Conservation (phyloP, 92 coral and sea anemone species). For the Porites lobata region DNA sequence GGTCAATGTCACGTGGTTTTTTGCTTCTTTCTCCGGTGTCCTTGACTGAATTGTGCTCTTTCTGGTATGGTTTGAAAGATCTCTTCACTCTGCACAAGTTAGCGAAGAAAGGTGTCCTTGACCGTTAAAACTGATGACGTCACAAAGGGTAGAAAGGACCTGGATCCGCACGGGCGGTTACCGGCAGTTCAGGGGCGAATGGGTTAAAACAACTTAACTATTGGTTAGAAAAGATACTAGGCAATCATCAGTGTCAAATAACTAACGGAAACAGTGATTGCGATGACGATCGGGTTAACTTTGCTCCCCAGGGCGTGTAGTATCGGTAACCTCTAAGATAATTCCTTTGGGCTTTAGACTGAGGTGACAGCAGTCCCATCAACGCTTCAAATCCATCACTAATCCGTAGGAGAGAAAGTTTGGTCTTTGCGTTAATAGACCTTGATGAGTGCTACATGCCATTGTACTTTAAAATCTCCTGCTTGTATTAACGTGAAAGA, state of each 20-base stretch:
- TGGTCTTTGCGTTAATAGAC: constrained; percentile 9
- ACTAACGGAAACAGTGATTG: background rate
- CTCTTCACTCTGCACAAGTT: too few relatives aligned
- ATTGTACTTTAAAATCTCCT: background rate
- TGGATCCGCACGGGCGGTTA: too few relatives aligned
- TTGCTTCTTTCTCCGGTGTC: too few relatives aligned
- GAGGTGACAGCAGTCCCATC: constrained; percentile 15
- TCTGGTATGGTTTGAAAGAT: too few relatives aligned
- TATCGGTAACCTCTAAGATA: background rate
- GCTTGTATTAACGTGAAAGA: background rate
- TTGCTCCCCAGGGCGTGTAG: background rate
- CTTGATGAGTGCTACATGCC: constrained; percentile 39
- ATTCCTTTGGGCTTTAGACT: background rate
- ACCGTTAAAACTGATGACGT: too few relatives aligned
- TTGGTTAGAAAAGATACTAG: too few relatives aligned
- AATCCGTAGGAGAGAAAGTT: constrained; percentile 30
- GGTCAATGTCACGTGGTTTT: too few relatives aligned
- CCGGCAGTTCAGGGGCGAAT: too few relatives aligned
- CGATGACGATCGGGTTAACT: background rate
- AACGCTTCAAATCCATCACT: constrained; percentile 50
- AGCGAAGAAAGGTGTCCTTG: too few relatives aligned
- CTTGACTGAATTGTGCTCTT: too few relatives aligned
- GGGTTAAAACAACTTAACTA: too few relatives aligned
- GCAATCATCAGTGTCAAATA: background rate
- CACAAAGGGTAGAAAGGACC: too few relatives aligned